phyloP scores from a whole-genome alignment of 2,797 vertebrate species.

The Iguana delicatissima region DNA sequence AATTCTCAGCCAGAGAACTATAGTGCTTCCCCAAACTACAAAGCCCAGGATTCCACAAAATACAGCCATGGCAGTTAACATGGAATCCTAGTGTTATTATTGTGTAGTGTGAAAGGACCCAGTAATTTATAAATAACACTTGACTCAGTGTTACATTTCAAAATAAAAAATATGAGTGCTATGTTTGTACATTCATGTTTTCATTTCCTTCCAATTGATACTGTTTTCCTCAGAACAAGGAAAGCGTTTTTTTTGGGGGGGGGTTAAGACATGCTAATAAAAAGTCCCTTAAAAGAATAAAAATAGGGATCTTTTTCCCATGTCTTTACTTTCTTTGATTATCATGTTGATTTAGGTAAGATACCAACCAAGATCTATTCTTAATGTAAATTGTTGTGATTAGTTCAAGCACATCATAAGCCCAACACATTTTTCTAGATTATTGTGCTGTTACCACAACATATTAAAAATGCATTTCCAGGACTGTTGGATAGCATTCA shows the following conservation, averaged over 20 bases:
- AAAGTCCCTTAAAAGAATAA: not conserved
- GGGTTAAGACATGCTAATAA: not conserved
- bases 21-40: no score
- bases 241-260: not conserved
- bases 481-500: not conserved
- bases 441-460: not conserved
- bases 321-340: not conserved
- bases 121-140: no score
- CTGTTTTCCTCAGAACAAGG: not conserved
- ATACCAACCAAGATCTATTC: not conserved
- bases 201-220: not conserved
- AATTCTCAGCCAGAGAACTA: no score
- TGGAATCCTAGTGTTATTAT: no score
- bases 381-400: conserved; percentile 48
- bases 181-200: not conserved
- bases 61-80: no score
- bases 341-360: not conserved
- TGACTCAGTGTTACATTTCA: not conserved
- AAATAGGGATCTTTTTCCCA: not conserved
- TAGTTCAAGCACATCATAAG: conserved; percentile 31
- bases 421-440: not conserved
- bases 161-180: not conserved
- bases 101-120: no score
- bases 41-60: no score
- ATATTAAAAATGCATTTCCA: not conserved